Base-by-base conservation (phyloP, 2,797 vertebrate genomes). In the Bryconaethiops microstoma region DNA sequence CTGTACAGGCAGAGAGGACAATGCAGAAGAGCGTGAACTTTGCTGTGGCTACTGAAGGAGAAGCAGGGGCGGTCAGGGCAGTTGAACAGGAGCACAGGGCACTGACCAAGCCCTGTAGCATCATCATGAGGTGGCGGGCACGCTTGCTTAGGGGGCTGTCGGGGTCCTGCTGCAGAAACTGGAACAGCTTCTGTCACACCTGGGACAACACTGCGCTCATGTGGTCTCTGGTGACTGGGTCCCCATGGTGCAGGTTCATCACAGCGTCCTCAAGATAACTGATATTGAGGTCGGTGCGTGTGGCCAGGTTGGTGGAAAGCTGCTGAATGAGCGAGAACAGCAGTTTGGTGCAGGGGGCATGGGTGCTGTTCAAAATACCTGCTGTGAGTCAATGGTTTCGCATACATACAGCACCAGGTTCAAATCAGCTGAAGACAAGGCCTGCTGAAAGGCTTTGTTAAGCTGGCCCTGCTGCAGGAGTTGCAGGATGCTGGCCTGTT, bases 321-420 rank as follows among this genome's bases (percentile, higher is more conserved):
- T 99, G 98, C 93, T 99, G 98, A 86, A 99, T 99, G 87, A 99
- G 97, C 0, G 98, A 99, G 82, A 99, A 95, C 88, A 99, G 95
- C 98, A 0, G 98, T 97, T 92, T 99, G 98, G 88, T 96, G 97
- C 54, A 99, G 95, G 0, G 97, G 96, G 78, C 98, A 99, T 0
- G 98, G 95, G 39, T 95, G 94, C 90, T 98, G 97, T 7, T 97
- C 95, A 57, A n/a, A 99, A 99, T 55, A 99, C 97, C 88, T 98
- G 97, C 92, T 97, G 96, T 12, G 96, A 95, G 88, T 99, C 97
- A 76, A 99, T 96, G 45, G 97, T 99, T 91, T 99, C 97, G 50
- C 98, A 99, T 63, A 99, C 98, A 0, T 98, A 99, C 45, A 99
- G 90, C 68, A 99, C 98, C 91, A 99, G 89, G 87, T 97, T 99